Evolutionary conservation across 1,140 invertebrate species (phyloP).

Genomic region (Coboldia fuscipes): DNA sequence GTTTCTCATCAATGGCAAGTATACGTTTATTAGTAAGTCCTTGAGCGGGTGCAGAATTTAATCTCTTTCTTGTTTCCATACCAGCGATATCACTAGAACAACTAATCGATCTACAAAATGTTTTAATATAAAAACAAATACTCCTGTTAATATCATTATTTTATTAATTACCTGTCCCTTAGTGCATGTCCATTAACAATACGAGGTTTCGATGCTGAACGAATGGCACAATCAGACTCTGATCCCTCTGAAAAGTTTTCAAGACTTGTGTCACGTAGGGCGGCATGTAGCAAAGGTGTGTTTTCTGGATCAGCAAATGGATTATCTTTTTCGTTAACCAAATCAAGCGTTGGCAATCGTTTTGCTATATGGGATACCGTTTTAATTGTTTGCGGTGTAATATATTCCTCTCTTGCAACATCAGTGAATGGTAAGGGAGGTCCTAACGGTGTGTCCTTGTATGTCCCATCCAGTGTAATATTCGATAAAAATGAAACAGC

Average conservation of each 20-base stretch:
- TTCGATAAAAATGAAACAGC: constrained; percentile 82
- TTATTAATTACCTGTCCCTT: no score
- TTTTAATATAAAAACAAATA: no score
- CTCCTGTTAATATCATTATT: no score
- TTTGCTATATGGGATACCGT: background rate
- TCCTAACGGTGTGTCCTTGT: constrained; percentile 58
- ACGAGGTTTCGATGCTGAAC: constrained; percentile 5
- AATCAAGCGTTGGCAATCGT: background rate
- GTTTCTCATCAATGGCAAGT: no score
- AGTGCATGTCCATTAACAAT: no score
- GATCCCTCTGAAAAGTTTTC: constrained; percentile 2
- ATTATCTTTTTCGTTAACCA: background rate
- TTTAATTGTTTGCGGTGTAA: background rate
- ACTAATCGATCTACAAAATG: no score
- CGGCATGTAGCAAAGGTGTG: background rate
- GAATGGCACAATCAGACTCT: constrained; percentile 6
- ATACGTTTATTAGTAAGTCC: no score
- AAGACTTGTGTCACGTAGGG: constrained; percentile 1
- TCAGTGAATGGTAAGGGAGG: constrained; percentile 10
- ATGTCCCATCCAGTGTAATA: constrained; percentile 81
- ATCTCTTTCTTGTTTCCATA: no score
- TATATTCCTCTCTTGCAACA: background rate
- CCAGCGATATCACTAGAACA: no score
- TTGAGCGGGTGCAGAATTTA: no score
- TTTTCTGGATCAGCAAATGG: no score